A percentile compares a stretch with the other conserved stretches of the same genome.
Conservation (phyloP, 1,140 invertebrate species). For the Lepidurus arcticus region DNA sequence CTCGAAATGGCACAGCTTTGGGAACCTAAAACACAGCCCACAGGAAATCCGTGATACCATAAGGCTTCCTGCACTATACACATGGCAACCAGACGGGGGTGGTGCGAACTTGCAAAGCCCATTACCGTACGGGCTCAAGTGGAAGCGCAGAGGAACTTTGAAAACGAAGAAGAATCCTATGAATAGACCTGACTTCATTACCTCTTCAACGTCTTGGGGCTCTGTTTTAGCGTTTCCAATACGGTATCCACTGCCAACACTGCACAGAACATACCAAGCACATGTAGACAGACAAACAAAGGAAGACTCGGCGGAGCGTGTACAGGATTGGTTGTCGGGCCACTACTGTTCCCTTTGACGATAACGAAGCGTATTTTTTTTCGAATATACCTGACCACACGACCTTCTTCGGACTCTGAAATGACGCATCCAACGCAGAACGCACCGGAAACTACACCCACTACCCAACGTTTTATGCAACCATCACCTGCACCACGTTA, state of each 20-base stretch:
- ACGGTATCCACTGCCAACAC: neutral
- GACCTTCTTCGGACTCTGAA: too few species aligned
- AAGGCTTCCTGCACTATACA: constrained; percentile 2
- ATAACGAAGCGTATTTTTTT: too few species aligned
- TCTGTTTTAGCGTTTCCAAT: too few species aligned
- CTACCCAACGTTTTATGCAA: too few species aligned
- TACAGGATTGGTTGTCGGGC: too few species aligned
- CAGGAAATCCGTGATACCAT: constrained; percentile 8
- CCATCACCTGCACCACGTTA: neutral
- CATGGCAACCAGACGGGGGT: constrained; percentile 12
- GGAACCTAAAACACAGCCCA: neutral
- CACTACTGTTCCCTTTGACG: too few species aligned
- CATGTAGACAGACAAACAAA: too few species aligned
- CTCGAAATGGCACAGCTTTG: too few species aligned
- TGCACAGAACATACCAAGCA: neutral
- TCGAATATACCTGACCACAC: too few species aligned
- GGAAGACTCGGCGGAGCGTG: too few species aligned
- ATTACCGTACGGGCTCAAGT: constrained; percentile 5
- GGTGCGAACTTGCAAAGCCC: constrained; percentile 2
- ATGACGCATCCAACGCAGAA: too few species aligned
- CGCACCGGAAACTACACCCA: too few species aligned
- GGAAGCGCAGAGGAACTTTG: neutral
- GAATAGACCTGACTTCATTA: constrained; percentile 12
- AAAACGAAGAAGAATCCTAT: neutral
- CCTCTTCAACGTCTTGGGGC: neutral